Base-by-base conservation (phyloP, 2,888 invertebrate species). In the Rhingia rostrata region DNA sequence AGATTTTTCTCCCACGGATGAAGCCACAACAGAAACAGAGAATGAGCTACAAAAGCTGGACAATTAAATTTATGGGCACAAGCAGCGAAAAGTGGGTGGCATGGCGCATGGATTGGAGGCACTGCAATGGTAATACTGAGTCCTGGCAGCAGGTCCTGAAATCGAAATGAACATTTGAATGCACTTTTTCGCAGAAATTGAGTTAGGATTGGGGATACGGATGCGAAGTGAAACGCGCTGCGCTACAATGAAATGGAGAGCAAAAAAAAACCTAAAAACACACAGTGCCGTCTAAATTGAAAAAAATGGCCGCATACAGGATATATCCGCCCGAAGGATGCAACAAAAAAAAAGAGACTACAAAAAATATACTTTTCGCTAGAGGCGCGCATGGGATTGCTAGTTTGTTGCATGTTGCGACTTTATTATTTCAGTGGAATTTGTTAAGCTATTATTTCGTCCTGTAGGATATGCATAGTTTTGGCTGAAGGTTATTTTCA, bases 11-110 rank as follows among this genome's bases (percentile, higher is more conserved):
- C 80, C 84, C 84, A 80, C 84, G 74, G 69, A 69, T 54, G 64
- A 84, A 84, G 83, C 83, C 83, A 64, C 84, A 80, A 56, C 22
- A 35, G 64, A 47, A 69, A 43, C 69, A 70, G 64, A 75, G 84
- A 84, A 80, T 80, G 84, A 79, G 84, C 80, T 84, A 84, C 69
- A 84, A 84, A 80, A 84, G 84, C 84, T 80, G 84, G 84, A 84
- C 84, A 84, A 84, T 84, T 84, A 80, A 84, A 84, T 84, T 84
- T 84, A 84, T 84, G 80, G 80, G 47, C 84, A 69, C 83, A 78
- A 56, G 78, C 56, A 51, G 14, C 60, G 69, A 80, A 69, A 74
- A 74, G 69, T 70, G 74, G 73, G 74, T 67, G 69, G 63, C 54
- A n/a, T 41, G 61, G n/a, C 22, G 60, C 12, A 33, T 22, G 30